These are phyloP conservation scores for Drosophila suzukii DNA, from an alignment of 1,140 invertebrate species.

Conservation along the genomic window DNA sequence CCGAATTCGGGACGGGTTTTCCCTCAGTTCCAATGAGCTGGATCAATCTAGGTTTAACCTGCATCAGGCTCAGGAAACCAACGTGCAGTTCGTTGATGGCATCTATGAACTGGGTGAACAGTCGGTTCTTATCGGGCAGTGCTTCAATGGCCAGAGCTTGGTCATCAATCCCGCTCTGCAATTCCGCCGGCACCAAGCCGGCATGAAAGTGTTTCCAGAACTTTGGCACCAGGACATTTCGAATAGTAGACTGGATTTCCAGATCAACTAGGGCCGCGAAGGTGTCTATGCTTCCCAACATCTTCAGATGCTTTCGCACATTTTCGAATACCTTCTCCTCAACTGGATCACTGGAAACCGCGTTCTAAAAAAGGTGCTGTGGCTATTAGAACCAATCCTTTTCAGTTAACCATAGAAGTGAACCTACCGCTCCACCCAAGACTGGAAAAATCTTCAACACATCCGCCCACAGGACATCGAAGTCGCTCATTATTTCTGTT, in stretches of 20 bases:
- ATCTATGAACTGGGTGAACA: slow-evolving; percentile 58
- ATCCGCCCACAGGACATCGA: slow-evolving; percentile 56
- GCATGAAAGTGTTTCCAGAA: slow-evolving; percentile 74
- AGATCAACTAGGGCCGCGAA: slow-evolving; percentile 55
- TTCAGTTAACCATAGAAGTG: not conserved
- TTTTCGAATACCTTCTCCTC: slow-evolving; percentile 48
- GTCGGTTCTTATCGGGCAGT: slow-evolving; percentile 45
- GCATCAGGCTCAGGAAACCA: slow-evolving; percentile 39
- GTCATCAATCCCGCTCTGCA: slow-evolving; percentile 16
- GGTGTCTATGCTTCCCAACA: slow-evolving; percentile 47
- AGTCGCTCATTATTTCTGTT: slow-evolving; percentile 54
- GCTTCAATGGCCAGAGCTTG: slow-evolving; percentile 32
- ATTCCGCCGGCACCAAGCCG: slow-evolving; percentile 10
- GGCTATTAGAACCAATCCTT: not conserved
- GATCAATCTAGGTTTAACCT: slow-evolving; percentile 36
- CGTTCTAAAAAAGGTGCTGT: slow-evolving; percentile 13
- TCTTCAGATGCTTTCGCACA: slow-evolving; percentile 48
- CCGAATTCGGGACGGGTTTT: slow-evolving; percentile 8
- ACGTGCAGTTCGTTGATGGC: slow-evolving; percentile 62
- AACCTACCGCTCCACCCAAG: slow-evolving; percentile 55
- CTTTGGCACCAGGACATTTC: slow-evolving; percentile 63
- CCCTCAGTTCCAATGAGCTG: slow-evolving; percentile 16
- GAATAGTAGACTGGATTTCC: slow-evolving; percentile 61
- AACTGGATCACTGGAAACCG: slow-evolving; percentile 15
- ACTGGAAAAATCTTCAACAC: slow-evolving; percentile 66